Percentiles rank a stretch among this genome's conserved stretches.
These are phyloP conservation scores for Dascyllus trimaculatus DNA, from an alignment of 2,113 vertebrate species.

Conservation along the genomic window DNA sequence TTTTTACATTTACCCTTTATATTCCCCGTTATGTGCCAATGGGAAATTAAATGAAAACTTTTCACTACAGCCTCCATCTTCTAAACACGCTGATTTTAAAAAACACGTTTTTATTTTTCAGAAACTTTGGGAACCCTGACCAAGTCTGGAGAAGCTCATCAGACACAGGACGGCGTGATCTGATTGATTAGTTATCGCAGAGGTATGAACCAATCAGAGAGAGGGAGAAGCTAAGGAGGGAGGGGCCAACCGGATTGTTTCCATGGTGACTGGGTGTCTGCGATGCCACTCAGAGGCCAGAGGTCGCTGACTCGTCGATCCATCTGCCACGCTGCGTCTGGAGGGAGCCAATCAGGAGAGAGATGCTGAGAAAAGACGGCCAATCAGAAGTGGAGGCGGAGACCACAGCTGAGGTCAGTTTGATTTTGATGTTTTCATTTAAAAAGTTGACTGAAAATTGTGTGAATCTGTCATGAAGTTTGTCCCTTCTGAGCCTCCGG, in stretches of 20 bases:
- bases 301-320: conserved; percentile 94
- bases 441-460: too few relatives aligned
- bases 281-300: conserved; percentile 85
- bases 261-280: conserved; percentile 92
- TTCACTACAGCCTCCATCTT: too few relatives aligned
- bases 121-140: too few relatives aligned
- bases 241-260: conserved; percentile 91
- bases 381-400: conserved; percentile 42
- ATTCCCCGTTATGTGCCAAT: too few relatives aligned
- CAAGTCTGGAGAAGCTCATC: too few relatives aligned
- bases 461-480: too few relatives aligned
- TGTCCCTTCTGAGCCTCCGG: too few relatives aligned
- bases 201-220: conserved; percentile 40
- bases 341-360: conserved; percentile 77
- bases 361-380: conserved; percentile 38
- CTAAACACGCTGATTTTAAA: too few relatives aligned
- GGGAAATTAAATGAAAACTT: too few relatives aligned
- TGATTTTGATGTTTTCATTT: too few relatives aligned
- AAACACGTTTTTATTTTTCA: too few relatives aligned
- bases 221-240: conserved; percentile 21
- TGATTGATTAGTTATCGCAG: background rate
- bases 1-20: background rate
- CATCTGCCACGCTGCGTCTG: conserved; percentile 97
- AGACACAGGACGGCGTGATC: background rate
- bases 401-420: too few relatives aligned